Evolutionary conservation across 2,113 vertebrate genomes (phyloP), one percentile per base, ranked within the genome.

Genomic region (Bufo bufo): DNA sequence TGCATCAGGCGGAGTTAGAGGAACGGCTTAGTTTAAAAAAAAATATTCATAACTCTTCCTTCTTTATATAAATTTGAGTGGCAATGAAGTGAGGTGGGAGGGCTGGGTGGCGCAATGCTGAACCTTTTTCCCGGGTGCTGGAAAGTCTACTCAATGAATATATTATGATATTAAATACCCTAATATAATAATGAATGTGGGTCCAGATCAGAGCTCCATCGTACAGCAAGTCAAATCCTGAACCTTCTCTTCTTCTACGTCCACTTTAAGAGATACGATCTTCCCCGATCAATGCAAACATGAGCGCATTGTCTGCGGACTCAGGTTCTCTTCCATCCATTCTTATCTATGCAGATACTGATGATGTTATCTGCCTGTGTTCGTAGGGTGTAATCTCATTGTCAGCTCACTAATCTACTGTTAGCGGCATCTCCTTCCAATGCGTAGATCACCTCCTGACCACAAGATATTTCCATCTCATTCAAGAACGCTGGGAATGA

Each of bases 221-320:
- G 33, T 74, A 47, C 0, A 1, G 17, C 72, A 19, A 20, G 16
- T 50, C 19, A 9, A 75, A 50, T 75, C 45, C 47, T 50, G 50
- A 74, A 47, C 71, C 47, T 11, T 16, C 33, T 56, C 56, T 43
- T 43, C 54, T 43, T 59, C n/a, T 43, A 56, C 12, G 33, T 56
- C 14, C 13, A 16, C 54, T 33, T 43, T 23, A 16, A 56, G n/a
- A 80, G 54, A 80, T 80, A 23, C 0, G 3, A 80, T 80, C 63
- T 83, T 65, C 49, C n/a, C 45, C 43, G 81, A 83, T 83, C 81
- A 83, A 83, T 83, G 43, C 45, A 66, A 69, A 63, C 81, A 83
- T 23, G 61, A 13, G 9, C 63, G 12, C 14, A 69, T 69, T 83
- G 47, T 83, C 17, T 52, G 61, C 49, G 8, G 59, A 47, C 20